Evolutionary conservation across 2,113 vertebrate genomes (phyloP).

Genomic region (Tichodroma muraria): DNA sequence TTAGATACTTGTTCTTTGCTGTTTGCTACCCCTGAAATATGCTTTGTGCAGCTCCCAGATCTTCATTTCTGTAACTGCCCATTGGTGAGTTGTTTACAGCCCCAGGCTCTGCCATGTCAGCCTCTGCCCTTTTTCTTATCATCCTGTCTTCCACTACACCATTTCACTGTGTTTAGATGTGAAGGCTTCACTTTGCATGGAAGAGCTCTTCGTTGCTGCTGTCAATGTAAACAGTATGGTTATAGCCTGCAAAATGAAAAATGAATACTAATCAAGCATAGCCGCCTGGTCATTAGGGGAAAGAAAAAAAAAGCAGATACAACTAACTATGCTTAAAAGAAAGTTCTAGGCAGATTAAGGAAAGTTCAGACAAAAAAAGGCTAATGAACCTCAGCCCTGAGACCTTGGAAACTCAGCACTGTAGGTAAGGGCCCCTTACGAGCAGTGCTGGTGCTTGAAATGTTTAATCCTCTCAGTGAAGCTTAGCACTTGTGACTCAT

Average conservation of each 20-base stretch:
- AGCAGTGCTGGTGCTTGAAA: not conserved
- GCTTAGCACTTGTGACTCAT: not conserved
- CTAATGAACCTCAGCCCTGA: not conserved
- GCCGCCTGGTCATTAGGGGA: fast-evolving
- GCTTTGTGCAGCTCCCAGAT: not conserved
- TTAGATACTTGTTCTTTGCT: not conserved
- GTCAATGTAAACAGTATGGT: not conserved
- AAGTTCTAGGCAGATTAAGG: not conserved
- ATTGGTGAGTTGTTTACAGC: not conserved
- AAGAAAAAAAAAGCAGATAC: not conserved
- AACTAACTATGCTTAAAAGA: not conserved
- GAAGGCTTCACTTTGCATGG: not conserved
- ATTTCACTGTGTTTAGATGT: not conserved
- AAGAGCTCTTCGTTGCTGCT: not conserved
- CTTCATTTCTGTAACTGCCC: not conserved
- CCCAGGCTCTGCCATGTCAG: not conserved
- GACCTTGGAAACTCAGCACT: not conserved
- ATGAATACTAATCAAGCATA: not conserved
- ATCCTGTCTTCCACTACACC: not conserved
- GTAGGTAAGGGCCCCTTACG: fast-evolving
- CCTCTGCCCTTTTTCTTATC: not conserved
- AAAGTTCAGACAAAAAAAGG: not conserved
- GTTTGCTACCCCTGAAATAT: not conserved
- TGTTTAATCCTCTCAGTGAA: not conserved
- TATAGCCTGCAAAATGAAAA: not conserved